Percentiles rank a stretch among this genome's conserved stretches.
phyloP scores from a whole-genome alignment of 2,888 invertebrate genomes.

The Hedya salicella region DNA sequence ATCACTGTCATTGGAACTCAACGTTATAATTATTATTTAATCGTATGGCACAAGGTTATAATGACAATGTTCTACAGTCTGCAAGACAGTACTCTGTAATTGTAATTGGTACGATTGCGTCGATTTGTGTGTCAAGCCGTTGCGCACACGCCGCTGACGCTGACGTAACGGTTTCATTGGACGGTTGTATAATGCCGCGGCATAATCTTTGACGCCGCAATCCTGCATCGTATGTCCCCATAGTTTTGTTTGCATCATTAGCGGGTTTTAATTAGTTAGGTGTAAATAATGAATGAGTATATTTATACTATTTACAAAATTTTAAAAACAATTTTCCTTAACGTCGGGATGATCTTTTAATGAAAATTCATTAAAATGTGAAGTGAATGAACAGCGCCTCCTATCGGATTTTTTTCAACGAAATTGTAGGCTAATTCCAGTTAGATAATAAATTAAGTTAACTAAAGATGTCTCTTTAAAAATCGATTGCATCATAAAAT shows the following conservation, averaged over 20 bases:
- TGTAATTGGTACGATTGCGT: constrained; percentile 54
- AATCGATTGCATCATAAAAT: no score
- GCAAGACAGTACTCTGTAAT: constrained; percentile 21
- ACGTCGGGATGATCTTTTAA: no score
- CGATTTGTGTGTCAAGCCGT: constrained; percentile 73
- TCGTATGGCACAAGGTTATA: neutral
- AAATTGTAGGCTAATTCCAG: no score
- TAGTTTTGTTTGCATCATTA: constrained; percentile 1
- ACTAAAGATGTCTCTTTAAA: no score
- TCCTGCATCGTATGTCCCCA: constrained; percentile 59
- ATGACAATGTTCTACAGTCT: neutral
- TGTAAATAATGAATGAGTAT: no score
- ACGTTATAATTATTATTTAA: neutral
- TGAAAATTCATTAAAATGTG: no score
- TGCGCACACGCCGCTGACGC: constrained; percentile 59
- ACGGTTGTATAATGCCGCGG: constrained; percentile 68
- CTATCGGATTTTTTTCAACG: no score
- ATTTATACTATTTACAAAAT: no score
- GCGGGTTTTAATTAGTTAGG: neutral
- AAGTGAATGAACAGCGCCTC: no score
- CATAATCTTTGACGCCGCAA: constrained; percentile 63
- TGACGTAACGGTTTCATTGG: constrained; percentile 65
- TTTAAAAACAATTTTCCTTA: no score
- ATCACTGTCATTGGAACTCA: neutral
- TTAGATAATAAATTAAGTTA: no score